Percentiles rank a stretch among this genome's conserved stretches.
Conservation (phyloP, 2,797 vertebrate genomes). For the Diplodus sargus region DNA sequence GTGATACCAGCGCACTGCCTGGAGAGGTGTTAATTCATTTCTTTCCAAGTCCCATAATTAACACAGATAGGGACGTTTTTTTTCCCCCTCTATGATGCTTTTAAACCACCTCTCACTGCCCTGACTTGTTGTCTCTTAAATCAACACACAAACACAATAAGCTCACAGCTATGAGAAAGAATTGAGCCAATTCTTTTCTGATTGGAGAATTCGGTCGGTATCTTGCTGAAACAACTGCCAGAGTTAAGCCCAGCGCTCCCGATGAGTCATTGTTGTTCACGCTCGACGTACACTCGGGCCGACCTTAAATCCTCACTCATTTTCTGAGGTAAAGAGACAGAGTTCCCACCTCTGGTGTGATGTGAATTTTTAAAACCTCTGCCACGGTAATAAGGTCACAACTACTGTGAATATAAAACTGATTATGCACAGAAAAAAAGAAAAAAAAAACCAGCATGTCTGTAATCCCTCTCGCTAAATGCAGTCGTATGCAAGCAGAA, state of each 20-base stretch:
- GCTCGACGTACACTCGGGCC: neutral
- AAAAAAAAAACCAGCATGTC: constrained; percentile 24
- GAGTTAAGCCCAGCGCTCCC: neutral
- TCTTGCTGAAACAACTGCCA: constrained; percentile 1
- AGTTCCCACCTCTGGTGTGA: constrained; percentile 7
- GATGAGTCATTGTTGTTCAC: neutral
- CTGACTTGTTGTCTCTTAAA: constrained; percentile 16
- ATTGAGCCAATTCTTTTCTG: constrained; percentile 1
- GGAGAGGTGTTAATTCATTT: constrained; percentile 1
- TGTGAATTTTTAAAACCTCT: constrained; percentile 33
- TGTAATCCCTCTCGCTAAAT: constrained; percentile 35
- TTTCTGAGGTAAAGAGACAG: constrained; percentile 5
- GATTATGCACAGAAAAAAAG: constrained; percentile 32
- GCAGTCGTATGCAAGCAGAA: constrained; percentile 1
- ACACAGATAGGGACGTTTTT: neutral
- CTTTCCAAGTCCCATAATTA: neutral
- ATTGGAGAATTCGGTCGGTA: neutral
- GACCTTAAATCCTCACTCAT: neutral
- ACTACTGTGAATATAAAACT: constrained; percentile 48
- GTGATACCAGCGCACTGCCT: constrained; percentile 16
- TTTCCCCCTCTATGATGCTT: neutral
- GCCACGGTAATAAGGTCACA: constrained; percentile 32
- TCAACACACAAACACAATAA: constrained; percentile 8
- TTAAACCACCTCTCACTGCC: neutral
- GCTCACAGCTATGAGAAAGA: constrained; percentile 6